Evolutionary conservation across 2,888 invertebrate species (phyloP), one percentile per base, ranked within the genome.

Genomic region (Heliconius erato): DNA sequence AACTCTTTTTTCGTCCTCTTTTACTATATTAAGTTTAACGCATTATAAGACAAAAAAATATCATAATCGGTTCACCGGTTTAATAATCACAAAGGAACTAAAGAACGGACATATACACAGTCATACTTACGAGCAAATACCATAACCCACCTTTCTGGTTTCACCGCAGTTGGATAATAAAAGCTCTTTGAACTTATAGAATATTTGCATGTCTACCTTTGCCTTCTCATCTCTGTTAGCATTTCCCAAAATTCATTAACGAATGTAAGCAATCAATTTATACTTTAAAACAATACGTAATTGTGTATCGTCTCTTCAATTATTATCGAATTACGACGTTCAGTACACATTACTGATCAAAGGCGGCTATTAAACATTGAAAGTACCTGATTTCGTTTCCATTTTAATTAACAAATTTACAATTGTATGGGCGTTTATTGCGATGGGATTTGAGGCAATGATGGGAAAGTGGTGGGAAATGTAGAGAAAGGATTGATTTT

Each of bases 311-410:
- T 71, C 81, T 71, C 77, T 84, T 82, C 81, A 84, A 85, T 84
- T 74, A 85, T 81, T 79, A 79, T 68, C 79, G 74, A 83, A 84
- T 84, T 84, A 84, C 81, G 79, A 74, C 81, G 59, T 26, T 79
- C 85, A 80, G 79, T 83, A 82, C 83, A 81, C 76, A 84, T 85
- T 84, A 83, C 79, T 68, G 79, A 26, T 78, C 84, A 86, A 85
- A 86, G 86, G 84, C 83, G 67, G 82, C 85, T 85, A 86, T 87
- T 86, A 84, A 85, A 87, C 84, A 86, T 82, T 79, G 79, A 72
- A 80, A 63, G 74, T 65, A 82, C 68, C 82, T 81, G 82, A 78
- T 76, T 82, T 74, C 79, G 67, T 72, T 80, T 59, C 81, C 82
- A 81, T 85, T 85, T 86, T 83, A 86, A 86, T 86, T 86, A 83